phyloP scores from a whole-genome alignment of 2,113 vertebrate species.

The Cryptotis parvus region DNA sequence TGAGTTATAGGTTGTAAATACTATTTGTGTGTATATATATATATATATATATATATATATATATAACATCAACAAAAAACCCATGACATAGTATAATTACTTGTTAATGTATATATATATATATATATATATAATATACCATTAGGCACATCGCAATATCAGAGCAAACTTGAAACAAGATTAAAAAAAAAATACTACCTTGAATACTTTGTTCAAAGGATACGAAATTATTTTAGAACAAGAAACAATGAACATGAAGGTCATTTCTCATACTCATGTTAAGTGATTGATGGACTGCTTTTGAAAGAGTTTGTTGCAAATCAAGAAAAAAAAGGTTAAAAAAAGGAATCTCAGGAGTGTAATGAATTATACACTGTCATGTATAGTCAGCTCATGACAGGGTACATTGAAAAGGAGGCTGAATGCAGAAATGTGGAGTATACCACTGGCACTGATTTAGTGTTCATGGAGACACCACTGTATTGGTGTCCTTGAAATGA shows the following conservation, averaged over 20 bases:
- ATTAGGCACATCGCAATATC: not conserved
- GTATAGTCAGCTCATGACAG: slow-evolving; percentile 37
- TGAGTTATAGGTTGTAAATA: too few species aligned
- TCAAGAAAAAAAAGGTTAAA: slow-evolving; percentile 68
- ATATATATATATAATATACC: not conserved
- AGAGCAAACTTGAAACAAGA: not conserved
- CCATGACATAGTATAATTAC: not conserved
- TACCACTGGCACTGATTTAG: slow-evolving; percentile 1
- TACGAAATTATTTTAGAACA: slow-evolving; percentile 66
- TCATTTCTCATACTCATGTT: slow-evolving; percentile 37
- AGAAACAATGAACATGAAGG: slow-evolving; percentile 57
- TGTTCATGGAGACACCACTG: not conserved
- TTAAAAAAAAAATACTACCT: slow-evolving; percentile 14
- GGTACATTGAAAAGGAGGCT: slow-evolving; percentile 56
- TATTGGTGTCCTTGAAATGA: slow-evolving; percentile 33
- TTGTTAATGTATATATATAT: not conserved
- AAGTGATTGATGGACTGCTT: slow-evolving; percentile 68
- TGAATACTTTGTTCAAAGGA: slow-evolving; percentile 62
- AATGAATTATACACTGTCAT: slow-evolving; percentile 69
- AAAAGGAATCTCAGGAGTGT: slow-evolving; percentile 68
- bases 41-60: not conserved
- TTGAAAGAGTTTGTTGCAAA: slow-evolving; percentile 68
- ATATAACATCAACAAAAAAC: not conserved
- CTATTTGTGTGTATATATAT: too few species aligned
- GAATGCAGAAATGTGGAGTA: slow-evolving; percentile 36